These are phyloP conservation scores for Nudaria mundana DNA, from an alignment of 2,888 invertebrate species.

Conservation along the genomic window DNA sequence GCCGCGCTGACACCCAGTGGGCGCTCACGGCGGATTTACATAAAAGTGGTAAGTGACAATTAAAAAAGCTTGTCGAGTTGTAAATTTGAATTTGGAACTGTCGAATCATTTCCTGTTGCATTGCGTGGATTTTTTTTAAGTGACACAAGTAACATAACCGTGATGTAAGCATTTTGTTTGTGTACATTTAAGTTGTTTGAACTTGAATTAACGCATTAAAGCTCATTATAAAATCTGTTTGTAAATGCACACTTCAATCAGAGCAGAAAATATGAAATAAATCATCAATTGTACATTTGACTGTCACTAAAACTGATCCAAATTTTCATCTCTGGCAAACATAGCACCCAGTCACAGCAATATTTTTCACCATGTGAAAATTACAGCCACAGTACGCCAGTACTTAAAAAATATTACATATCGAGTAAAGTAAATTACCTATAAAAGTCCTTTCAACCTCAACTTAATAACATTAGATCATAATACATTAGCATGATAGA, in stretches of 20 bases:
- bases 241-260: too few relatives aligned
- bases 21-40: constrained; percentile 66
- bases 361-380: neutral
- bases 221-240: too few relatives aligned
- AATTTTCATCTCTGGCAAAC: too few relatives aligned
- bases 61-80: constrained; percentile 53
- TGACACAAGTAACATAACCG: neutral
- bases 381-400: neutral
- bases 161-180: neutral
- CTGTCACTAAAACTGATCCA: too few relatives aligned
- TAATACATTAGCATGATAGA: constrained; percentile 8
- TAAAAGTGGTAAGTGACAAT: constrained; percentile 68
- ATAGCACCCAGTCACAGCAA: too few relatives aligned
- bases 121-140: constrained; percentile 5
- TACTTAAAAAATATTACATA: too few relatives aligned
- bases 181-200: neutral
- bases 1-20: constrained; percentile 49
- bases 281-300: too few relatives aligned
- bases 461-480: constrained; percentile 6
- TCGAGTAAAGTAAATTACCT: neutral
- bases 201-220: neutral
- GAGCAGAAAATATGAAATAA: too few relatives aligned
- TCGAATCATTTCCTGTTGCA: constrained; percentile 32
- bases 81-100: constrained; percentile 34
- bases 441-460: neutral